Evolutionary conservation across 2,888 invertebrate species (phyloP).

Genomic region (Stenichneumon culpator): DNA sequence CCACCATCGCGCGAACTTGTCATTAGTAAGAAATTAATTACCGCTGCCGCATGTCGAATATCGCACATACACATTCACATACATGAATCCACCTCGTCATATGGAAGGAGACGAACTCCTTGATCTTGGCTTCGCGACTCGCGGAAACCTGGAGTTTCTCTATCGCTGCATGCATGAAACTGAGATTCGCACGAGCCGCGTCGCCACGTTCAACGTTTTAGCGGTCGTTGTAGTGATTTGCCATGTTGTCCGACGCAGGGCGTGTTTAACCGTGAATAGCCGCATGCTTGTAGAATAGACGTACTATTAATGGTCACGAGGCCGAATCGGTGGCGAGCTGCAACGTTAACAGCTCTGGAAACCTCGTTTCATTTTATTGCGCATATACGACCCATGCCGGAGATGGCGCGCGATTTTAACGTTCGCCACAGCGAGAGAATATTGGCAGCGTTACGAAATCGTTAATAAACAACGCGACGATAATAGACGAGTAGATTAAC

Average conservation of each 20-base stretch:
- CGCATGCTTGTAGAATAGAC: conserved; percentile 32
- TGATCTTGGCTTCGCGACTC: conserved; percentile 51
- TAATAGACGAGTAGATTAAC: conserved; percentile 51
- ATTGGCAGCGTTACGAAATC: conserved; percentile 40
- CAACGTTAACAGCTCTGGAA: conserved; percentile 24
- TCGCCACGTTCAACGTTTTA: background rate
- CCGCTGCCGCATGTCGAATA: conserved; percentile 12
- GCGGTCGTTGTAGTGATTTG: conserved; percentile 22
- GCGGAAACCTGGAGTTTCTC: conserved; percentile 35
- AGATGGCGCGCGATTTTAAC: background rate
- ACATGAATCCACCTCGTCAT: conserved; percentile 5
- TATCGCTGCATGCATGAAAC: conserved; percentile 19
- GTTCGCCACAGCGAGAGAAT: background rate
- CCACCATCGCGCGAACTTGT: conserved; percentile 19
- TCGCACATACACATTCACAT: background rate
- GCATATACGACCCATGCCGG: background rate
- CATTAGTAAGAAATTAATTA: conserved; percentile 53
- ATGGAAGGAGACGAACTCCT: conserved; percentile 18
- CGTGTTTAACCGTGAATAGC: conserved; percentile 36
- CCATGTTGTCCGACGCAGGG: conserved; percentile 6
- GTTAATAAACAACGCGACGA: conserved; percentile 37
- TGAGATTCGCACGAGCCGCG: conserved; percentile 8
- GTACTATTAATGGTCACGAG: conserved; percentile 39
- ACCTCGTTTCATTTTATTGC: conserved; percentile 14
- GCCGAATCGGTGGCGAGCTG: conserved; percentile 8